Conservation (phyloP, 2,888 invertebrate genomes). For the Platynereis dumerilii region DNA sequence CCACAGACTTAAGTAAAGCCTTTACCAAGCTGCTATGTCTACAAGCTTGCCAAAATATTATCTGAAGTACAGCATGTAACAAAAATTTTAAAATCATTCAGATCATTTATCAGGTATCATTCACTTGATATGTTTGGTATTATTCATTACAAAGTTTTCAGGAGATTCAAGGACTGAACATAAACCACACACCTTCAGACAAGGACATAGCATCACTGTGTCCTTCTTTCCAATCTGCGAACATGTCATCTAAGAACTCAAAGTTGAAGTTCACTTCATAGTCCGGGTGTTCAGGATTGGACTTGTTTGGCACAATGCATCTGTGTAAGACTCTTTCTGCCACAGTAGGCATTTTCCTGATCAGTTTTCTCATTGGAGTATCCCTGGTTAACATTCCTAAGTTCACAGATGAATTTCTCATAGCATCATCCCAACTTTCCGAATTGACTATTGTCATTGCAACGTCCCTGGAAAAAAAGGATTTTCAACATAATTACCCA, state of each 20-base stretch:
- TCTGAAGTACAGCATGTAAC: too few relatives aligned
- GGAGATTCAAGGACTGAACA: too few relatives aligned
- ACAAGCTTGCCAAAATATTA: too few relatives aligned
- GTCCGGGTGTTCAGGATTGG: conserved; percentile 49
- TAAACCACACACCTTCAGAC: conserved; percentile 37
- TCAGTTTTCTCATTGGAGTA: conserved; percentile 66
- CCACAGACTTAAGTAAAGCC: too few relatives aligned
- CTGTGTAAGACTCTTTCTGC: conserved; percentile 58
- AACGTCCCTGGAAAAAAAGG: conserved; percentile 55
- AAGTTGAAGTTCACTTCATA: conserved; percentile 64
- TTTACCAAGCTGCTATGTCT: too few relatives aligned
- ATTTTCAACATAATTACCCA: too few relatives aligned
- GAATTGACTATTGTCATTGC: conserved; percentile 62
- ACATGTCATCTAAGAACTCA: conserved; percentile 66
- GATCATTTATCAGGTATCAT: too few relatives aligned
- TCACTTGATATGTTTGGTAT: too few relatives aligned
- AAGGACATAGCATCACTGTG: conserved; percentile 45
- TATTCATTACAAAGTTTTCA: too few relatives aligned
- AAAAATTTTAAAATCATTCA: too few relatives aligned
- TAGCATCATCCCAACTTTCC: conserved; percentile 61
- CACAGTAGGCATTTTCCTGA: conserved; percentile 65
- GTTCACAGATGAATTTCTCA: conserved; percentile 60
- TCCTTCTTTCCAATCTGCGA: conserved; percentile 54
- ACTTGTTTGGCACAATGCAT: conserved; percentile 52
- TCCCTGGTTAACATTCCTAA: conserved; percentile 45